Conservation (phyloP, 2,113 vertebrate genomes). For the Panthera leo region DNA sequence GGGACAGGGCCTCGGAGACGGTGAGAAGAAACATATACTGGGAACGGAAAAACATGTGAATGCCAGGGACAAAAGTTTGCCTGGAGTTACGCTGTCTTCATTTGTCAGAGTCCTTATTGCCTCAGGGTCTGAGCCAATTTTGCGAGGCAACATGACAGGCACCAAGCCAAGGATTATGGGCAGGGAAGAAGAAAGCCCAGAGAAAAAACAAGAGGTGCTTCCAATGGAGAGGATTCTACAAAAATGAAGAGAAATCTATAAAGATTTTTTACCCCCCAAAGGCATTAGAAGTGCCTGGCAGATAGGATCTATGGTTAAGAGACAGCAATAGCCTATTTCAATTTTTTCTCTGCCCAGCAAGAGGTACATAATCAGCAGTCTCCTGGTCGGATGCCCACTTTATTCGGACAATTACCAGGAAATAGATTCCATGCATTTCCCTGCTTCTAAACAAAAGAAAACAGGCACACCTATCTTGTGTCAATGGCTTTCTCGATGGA, state of each 20-base stretch:
- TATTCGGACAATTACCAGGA: constrained; percentile 60
- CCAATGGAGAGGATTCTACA: background rate
- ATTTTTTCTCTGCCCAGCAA: constrained; percentile 1
- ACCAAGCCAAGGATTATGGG: background rate
- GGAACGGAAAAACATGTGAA: background rate
- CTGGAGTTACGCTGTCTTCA: background rate
- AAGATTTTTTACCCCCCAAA: constrained; percentile 18
- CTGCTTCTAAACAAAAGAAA: constrained; percentile 44
- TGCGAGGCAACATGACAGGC: background rate
- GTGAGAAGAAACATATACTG: background rate
- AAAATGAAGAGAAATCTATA: constrained; percentile 37
- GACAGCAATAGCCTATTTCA: constrained; percentile 24
- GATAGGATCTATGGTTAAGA: constrained; percentile 53
- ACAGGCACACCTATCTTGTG: constrained; percentile 48
- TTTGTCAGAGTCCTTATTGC: background rate
- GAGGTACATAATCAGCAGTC: constrained; percentile 54
- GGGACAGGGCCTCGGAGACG: background rate
- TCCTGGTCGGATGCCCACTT: constrained; percentile 42
- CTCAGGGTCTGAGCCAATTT: background rate
- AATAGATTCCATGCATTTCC: constrained; percentile 65
- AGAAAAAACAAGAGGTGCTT: constrained; percentile 48
- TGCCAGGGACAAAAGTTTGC: background rate
- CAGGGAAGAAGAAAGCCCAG: background rate
- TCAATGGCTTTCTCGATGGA: constrained; percentile 45
- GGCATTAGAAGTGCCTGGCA: constrained; percentile 51